Conservation (phyloP, 2,888 invertebrate species). For the Lutraria lutraria region DNA sequence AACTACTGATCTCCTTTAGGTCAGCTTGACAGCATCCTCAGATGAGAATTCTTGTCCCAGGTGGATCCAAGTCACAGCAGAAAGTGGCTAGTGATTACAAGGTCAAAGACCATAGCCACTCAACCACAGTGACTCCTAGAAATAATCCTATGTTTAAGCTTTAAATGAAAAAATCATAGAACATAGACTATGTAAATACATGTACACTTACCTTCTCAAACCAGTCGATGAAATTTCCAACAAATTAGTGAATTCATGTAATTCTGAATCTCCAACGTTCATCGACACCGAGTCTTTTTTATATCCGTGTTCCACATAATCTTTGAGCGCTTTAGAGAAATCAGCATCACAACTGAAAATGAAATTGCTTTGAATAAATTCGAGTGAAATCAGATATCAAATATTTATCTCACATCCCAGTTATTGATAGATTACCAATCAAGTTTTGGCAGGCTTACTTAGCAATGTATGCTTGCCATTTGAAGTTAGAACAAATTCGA, state of each 20-base stretch:
- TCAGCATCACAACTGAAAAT: constrained; percentile 81
- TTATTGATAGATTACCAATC: background rate
- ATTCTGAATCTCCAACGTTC: constrained; percentile 73
- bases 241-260: constrained; percentile 80
- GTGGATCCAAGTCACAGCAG: too few relatives aligned
- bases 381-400: background rate
- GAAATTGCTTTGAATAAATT: background rate
- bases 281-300: constrained; percentile 78
- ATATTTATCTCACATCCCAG: background rate
- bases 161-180: too few relatives aligned
- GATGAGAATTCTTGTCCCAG: too few relatives aligned
- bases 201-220: constrained; percentile 80
- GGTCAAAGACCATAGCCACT: too few relatives aligned
- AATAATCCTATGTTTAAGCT: too few relatives aligned
- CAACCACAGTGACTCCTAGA: too few relatives aligned
- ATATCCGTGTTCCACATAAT: constrained; percentile 82
- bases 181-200: too few relatives aligned
- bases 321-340: constrained; percentile 80
- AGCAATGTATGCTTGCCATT: background rate
- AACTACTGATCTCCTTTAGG: too few relatives aligned
- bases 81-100: too few relatives aligned
- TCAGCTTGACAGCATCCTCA: too few relatives aligned
- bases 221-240: constrained; percentile 79
- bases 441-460: background rate
- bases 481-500: background rate